Evolutionary conservation across 2,797 vertebrate species (phyloP).

Genomic region (Neosalanx taihuensis): DNA sequence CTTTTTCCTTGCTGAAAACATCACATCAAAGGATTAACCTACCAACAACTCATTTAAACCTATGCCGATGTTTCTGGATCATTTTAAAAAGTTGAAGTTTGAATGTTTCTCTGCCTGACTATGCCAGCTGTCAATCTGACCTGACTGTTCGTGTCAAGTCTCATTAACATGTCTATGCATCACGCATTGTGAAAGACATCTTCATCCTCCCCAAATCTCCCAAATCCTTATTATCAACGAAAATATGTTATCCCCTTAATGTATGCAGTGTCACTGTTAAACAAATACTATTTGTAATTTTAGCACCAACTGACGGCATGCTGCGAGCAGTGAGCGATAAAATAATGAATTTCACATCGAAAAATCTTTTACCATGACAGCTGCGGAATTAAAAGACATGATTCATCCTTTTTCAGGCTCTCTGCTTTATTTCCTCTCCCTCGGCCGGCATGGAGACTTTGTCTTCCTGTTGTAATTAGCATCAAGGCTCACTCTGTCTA

Average conservation of each 20-base stretch:
- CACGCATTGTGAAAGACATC: slow-evolving; percentile 24
- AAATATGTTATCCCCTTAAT: slow-evolving; percentile 21
- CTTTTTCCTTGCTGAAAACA: background rate
- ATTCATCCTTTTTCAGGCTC: slow-evolving; percentile 62
- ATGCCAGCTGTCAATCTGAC: background rate
- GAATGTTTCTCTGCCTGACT: background rate
- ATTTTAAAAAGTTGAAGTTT: background rate
- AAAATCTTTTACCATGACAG: slow-evolving; percentile 33
- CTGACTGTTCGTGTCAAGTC: slow-evolving; percentile 11
- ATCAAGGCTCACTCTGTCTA: slow-evolving; percentile 61
- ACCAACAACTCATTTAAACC: background rate
- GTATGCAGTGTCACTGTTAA: slow-evolving; percentile 37
- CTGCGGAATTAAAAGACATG: slow-evolving; percentile 60
- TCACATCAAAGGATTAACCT: background rate
- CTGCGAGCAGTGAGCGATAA: slow-evolving; percentile 59
- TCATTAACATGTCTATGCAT: slow-evolving; percentile 14
- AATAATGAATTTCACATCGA: slow-evolving; percentile 60
- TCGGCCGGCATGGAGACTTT: slow-evolving; percentile 56
- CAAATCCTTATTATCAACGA: slow-evolving; percentile 4
- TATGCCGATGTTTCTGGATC: background rate
- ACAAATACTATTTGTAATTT: slow-evolving; percentile 59
- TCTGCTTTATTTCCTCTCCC: slow-evolving; percentile 57
- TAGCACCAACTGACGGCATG: slow-evolving; percentile 53
- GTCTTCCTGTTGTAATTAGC: slow-evolving; percentile 73
- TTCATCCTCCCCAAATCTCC: slow-evolving; percentile 9